phyloP scores from a whole-genome alignment of 2,797 vertebrate species.

The Enteromius thamalakanensis region DNA sequence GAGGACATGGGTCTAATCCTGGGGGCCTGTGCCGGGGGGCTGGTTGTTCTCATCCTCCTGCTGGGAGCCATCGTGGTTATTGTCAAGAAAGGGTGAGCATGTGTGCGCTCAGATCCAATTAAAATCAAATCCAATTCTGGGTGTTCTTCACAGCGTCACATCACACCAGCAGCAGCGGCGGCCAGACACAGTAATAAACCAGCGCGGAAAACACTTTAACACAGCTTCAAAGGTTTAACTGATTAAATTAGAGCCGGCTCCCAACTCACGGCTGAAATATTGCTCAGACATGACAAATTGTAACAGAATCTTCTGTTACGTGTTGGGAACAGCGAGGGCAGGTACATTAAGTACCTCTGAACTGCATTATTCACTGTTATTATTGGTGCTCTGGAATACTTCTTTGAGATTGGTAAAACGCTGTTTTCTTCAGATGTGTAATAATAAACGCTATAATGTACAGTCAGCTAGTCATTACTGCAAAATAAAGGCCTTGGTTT shows the following conservation, averaged over 20 bases:
- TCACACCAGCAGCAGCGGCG: background rate
- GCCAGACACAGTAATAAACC: background rate
- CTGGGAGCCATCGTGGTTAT: slow-evolving; percentile 89
- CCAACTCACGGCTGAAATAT: background rate
- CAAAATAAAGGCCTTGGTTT: background rate
- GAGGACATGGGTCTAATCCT: slow-evolving; percentile 96
- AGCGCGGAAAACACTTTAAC: background rate
- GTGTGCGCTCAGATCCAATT: slow-evolving; percentile 10
- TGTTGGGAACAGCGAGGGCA: background rate
- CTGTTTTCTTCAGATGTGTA: background rate
- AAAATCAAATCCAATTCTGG: background rate
- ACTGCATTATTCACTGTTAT: background rate
- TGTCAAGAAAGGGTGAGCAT: slow-evolving; percentile 90
- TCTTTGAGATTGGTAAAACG: background rate
- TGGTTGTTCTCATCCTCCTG: slow-evolving; percentile 89
- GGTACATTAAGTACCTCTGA: background rate
- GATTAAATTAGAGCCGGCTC: background rate
- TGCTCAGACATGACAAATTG: slow-evolving; percentile 2
- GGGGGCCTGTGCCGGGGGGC: slow-evolving; percentile 90
- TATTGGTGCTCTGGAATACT: background rate
- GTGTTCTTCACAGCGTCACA: background rate
- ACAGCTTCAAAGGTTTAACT: background rate
- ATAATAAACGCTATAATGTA: background rate
- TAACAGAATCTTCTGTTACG: background rate
- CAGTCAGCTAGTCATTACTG: background rate